These are phyloP conservation scores for Monopterus albus DNA, from an alignment of 2,113 vertebrate genomes.

Conservation along the genomic window DNA sequence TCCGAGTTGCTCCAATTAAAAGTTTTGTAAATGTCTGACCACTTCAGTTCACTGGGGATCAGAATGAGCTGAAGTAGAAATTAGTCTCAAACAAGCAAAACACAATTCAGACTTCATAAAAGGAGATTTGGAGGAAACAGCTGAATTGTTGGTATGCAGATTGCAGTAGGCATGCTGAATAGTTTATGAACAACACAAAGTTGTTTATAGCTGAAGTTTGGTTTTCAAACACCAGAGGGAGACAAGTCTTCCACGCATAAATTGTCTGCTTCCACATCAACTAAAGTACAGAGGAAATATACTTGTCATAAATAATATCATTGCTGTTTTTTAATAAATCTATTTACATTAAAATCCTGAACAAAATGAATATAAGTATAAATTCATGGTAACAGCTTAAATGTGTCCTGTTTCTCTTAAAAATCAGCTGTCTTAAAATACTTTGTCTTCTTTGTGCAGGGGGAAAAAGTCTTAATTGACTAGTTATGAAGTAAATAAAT, in stretches of 20 bases:
- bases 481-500: too few relatives aligned
- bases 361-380: too few relatives aligned
- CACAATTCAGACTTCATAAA: not conserved
- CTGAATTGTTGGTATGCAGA: conserved; percentile 34
- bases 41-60: not conserved
- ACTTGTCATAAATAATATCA: too few relatives aligned
- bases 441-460: too few relatives aligned
- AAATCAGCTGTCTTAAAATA: too few relatives aligned
- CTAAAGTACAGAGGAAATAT: too few relatives aligned
- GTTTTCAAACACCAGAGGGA: conserved; percentile 38
- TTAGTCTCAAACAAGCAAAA: conserved; percentile 5
- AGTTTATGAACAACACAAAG: conserved; percentile 36
- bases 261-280: too few relatives aligned
- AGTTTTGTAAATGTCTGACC: not conserved
- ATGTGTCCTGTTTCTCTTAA: too few relatives aligned
- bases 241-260: not conserved
- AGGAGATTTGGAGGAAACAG: conserved; percentile 6
- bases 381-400: too few relatives aligned
- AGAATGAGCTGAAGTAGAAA: not conserved
- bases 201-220: not conserved
- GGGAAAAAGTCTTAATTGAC: too few relatives aligned
- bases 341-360: too few relatives aligned
- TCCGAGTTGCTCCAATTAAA: conserved; percentile 8
- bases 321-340: too few relatives aligned
- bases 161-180: conserved; percentile 37